Conservation (phyloP, 2,113 vertebrate genomes). For the Puffinus mauretanicus region DNA sequence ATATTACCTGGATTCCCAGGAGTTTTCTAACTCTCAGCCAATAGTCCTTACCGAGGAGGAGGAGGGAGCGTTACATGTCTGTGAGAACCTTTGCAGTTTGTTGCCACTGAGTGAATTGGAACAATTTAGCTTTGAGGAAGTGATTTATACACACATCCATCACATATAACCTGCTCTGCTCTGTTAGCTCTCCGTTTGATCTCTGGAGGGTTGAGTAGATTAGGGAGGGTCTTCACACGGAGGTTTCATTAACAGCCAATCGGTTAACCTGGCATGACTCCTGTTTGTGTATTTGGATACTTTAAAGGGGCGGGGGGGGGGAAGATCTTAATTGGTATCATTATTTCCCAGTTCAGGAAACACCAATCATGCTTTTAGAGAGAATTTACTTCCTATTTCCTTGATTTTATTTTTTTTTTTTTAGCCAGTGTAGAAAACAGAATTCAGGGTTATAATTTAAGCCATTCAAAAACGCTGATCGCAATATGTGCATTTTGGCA, state of each 20-base stretch:
- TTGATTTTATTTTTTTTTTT: background rate
- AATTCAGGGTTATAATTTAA: background rate
- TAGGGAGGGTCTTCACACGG: slow-evolving; percentile 24
- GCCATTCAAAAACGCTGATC: background rate
- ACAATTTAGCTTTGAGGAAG: slow-evolving; percentile 64
- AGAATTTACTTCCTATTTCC: background rate
- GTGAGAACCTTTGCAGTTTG: slow-evolving; percentile 66
- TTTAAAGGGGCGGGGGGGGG: background rate
- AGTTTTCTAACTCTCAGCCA: background rate
- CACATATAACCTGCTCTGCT: slow-evolving; percentile 51
- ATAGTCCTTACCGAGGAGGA: background rate
- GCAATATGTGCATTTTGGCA: background rate
- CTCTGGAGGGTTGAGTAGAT: slow-evolving; percentile 60
- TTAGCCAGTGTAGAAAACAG: background rate
- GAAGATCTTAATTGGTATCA: background rate
- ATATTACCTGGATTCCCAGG: slow-evolving; percentile 4
- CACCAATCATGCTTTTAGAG: background rate
- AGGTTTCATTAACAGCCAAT: slow-evolving; percentile 52
- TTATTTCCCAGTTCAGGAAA: slow-evolving; percentile 49
- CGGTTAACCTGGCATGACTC: slow-evolving; percentile 8
- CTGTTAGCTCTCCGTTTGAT: slow-evolving; percentile 72
- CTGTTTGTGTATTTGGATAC: slow-evolving; percentile 13
- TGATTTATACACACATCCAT: slow-evolving; percentile 65
- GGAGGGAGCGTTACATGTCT: slow-evolving; percentile 17
- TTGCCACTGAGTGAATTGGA: slow-evolving; percentile 62